Conservation (phyloP, 2,113 vertebrate species). For the Daboia siamensis region DNA sequence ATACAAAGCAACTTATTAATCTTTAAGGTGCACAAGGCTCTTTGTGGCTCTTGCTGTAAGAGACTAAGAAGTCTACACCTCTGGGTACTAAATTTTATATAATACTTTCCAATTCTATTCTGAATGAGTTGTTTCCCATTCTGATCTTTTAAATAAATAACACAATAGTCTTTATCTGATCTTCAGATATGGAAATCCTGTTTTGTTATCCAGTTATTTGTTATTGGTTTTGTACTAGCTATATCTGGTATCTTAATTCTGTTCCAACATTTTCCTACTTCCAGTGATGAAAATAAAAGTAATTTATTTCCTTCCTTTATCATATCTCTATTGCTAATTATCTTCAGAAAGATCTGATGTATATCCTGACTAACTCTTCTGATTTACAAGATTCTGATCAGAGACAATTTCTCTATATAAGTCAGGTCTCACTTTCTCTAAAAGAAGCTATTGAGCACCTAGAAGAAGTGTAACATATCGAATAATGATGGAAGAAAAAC, state of each 20-base stretch:
- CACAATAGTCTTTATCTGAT: not conserved
- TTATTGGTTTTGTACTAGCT: conserved; percentile 20
- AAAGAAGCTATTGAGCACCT: not conserved
- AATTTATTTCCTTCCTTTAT: conserved; percentile 28
- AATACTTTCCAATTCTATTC: not conserved
- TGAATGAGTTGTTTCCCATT: not conserved
- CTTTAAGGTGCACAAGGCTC: not conserved
- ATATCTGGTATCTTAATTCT: not conserved
- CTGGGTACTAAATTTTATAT: not conserved
- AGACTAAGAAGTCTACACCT: not conserved
- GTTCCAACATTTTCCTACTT: not conserved
- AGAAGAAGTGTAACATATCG: not conserved
- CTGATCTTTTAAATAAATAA: not conserved
- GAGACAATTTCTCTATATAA: conserved; percentile 1
- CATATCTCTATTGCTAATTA: not conserved
- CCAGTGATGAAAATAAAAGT: not conserved
- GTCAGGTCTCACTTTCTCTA: not conserved
- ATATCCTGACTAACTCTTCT: not conserved
- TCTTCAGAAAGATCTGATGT: not conserved
- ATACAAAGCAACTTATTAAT: conserved; percentile 7
- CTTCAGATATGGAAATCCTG: not conserved
- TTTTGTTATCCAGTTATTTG: not conserved
- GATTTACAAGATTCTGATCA: conserved; percentile 9
- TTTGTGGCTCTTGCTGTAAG: not conserved
- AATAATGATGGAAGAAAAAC: not conserved